phyloP scores from a whole-genome alignment of 2,113 vertebrate species.

The Hydrochoerus hydrochaeris region DNA sequence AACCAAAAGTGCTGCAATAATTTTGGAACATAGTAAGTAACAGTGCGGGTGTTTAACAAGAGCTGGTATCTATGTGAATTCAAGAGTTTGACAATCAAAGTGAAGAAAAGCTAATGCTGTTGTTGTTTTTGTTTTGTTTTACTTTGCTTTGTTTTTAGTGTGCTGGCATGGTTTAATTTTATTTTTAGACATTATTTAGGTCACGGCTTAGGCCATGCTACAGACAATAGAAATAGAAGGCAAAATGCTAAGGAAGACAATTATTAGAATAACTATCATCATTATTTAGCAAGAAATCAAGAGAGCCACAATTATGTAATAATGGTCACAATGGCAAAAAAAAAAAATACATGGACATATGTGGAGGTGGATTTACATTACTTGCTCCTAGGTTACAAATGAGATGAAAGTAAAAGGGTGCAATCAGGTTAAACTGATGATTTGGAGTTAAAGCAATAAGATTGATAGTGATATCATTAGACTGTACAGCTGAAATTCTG shows the following conservation, averaged over 20 bases:
- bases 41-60: neutral
- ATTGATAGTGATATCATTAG: neutral
- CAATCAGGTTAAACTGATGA: neutral
- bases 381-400: neutral
- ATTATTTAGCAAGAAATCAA: neutral
- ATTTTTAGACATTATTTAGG: constrained; percentile 1
- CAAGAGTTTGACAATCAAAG: constrained; percentile 5
- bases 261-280: neutral
- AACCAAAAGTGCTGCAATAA: neutral
- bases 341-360: neutral
- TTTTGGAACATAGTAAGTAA: neutral
- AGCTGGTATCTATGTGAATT: neutral
- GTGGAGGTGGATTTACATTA: neutral
- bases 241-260: neutral
- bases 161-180: neutral
- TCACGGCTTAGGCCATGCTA: neutral
- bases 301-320: neutral
- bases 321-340: neutral
- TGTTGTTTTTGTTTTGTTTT: neutral
- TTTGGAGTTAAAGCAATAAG: neutral
- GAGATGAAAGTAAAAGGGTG: neutral
- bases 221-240: neutral
- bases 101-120: neutral
- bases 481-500: neutral
- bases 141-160: neutral